These are phyloP conservation scores for Drosophila tanythrix DNA, from an alignment of 2,888 invertebrate genomes.

Conservation along the genomic window DNA sequence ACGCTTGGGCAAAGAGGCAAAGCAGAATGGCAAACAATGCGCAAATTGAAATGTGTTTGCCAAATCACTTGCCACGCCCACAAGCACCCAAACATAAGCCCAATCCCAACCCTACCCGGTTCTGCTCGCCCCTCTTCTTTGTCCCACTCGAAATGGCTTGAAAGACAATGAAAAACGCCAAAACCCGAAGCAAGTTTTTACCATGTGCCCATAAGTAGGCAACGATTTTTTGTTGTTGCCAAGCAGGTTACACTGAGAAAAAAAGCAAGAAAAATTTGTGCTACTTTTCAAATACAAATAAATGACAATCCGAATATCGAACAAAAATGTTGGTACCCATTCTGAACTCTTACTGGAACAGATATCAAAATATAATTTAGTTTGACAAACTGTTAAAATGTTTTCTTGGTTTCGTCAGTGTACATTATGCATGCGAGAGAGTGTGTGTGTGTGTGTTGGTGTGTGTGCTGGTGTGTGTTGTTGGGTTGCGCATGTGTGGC, in stretches of 20 bases:
- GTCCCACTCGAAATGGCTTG: neutral
- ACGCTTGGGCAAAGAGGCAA: constrained; percentile 35
- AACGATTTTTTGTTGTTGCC: constrained; percentile 30
- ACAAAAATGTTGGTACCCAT: neutral
- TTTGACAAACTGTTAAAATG: neutral
- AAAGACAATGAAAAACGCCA: constrained; percentile 36
- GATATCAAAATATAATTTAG: neutral
- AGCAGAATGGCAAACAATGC: constrained; percentile 61
- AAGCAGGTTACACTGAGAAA: constrained; percentile 4
- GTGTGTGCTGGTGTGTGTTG: constrained; percentile 3
- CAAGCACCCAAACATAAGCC: neutral
- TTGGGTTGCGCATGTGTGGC: constrained; percentile 45
- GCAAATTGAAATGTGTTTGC: constrained; percentile 72
- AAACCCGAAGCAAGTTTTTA: constrained; percentile 45
- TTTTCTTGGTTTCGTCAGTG: neutral
- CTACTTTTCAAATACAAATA: too few species aligned
- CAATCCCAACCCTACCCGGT: neutral
- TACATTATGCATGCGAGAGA: neutral
- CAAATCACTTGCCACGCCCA: constrained; percentile 62
- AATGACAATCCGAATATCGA: neutral
- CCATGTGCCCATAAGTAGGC: constrained; percentile 67
- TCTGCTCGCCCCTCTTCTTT: neutral
- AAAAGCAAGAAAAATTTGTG: neutral
- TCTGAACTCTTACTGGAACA: neutral
- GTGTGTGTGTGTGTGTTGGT: constrained; percentile 1